Evolutionary conservation across 2,888 invertebrate genomes (phyloP).

Genomic region (Onthophagus sagittarius): DNA sequence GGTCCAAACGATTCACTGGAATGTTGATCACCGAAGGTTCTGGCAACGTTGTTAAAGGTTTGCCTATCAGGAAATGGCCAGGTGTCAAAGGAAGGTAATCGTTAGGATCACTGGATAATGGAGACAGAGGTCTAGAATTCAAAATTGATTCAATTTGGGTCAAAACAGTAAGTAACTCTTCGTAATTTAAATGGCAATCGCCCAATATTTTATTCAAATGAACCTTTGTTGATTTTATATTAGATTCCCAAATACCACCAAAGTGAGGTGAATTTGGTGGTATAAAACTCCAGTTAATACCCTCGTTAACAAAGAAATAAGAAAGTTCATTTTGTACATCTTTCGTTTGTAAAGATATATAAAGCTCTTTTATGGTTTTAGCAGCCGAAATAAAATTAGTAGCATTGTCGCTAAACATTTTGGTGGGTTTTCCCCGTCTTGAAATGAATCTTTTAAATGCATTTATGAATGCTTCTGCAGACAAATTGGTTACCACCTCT

Average conservation of each 20-base stretch:
- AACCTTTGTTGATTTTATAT: neutral
- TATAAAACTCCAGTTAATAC: neutral
- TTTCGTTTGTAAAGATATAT: neutral
- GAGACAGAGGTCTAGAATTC: neutral
- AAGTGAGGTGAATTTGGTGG: neutral
- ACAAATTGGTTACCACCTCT: neutral
- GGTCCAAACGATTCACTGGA: neutral
- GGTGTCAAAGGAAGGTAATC: neutral
- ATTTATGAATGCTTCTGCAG: neutral
- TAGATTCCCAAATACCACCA: neutral
- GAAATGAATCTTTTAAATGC: neutral
- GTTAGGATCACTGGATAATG: neutral
- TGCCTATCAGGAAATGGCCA: neutral
- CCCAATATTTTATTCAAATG: neutral
- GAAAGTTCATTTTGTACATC: neutral
- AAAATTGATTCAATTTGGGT: neutral
- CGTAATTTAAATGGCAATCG: no score
- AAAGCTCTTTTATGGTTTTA: neutral
- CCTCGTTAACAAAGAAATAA: neutral
- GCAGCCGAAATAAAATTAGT: neutral
- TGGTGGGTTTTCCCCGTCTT: constrained; percentile 1
- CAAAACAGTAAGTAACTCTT: neutral
- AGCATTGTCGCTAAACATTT: constrained; percentile 5
- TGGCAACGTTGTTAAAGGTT: neutral
- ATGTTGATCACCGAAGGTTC: neutral